Conservation (phyloP, 2,113 vertebrate species). For the Acanthisitta chloris region DNA sequence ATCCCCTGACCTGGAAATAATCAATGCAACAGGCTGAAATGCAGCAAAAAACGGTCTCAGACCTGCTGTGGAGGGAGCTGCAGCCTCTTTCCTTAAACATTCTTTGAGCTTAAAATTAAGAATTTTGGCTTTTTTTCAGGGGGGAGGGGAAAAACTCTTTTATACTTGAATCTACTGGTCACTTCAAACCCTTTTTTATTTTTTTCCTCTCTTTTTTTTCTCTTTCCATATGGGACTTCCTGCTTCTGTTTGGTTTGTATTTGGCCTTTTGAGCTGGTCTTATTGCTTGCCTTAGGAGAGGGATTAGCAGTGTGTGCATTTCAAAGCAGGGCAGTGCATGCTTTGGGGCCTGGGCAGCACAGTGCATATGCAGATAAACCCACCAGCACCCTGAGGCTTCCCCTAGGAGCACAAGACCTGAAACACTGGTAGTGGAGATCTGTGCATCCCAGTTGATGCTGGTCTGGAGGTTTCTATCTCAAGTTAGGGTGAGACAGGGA, state of each 20-base stretch:
- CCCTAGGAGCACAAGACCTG: not conserved
- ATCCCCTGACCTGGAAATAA: slow-evolving; percentile 52
- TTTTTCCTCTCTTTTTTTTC: too few species aligned
- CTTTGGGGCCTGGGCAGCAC: not conserved
- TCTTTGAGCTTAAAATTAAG: not conserved
- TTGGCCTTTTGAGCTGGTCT: slow-evolving; percentile 34
- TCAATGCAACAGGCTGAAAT: slow-evolving; percentile 32
- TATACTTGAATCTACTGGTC: not conserved
- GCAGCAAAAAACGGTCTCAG: not conserved
- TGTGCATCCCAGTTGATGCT: not conserved
- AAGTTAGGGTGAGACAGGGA: fast-evolving
- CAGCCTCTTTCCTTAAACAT: not conserved
- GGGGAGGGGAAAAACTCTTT: not conserved
- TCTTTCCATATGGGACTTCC: not conserved
- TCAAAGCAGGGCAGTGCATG: not conserved
- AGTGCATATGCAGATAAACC: not conserved
- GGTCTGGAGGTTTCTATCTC: not conserved
- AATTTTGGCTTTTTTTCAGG: not conserved
- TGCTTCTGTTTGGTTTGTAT: slow-evolving; percentile 35
- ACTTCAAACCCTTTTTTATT: not conserved
- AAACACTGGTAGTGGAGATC: not conserved
- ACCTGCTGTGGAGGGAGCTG: not conserved
- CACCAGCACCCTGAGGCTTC: not conserved
- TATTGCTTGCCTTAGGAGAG: slow-evolving; percentile 23
- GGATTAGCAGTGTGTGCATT: slow-evolving; percentile 27